Conservation (phyloP, 2,113 vertebrate genomes). For the Notothenia coriiceps region DNA sequence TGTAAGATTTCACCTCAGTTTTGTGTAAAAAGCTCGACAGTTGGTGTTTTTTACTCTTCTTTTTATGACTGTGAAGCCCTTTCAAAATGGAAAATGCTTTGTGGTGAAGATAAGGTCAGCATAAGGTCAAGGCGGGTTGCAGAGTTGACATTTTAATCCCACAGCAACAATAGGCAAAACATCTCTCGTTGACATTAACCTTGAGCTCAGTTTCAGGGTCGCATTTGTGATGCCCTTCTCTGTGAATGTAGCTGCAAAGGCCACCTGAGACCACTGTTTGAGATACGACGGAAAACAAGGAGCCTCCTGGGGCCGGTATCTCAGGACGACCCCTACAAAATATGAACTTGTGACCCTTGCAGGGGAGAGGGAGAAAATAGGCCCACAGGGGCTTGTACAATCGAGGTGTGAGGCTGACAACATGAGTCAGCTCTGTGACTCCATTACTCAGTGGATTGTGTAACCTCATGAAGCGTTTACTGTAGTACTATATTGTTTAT, state of each 20-base stretch:
- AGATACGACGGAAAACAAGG: slow-evolving; percentile 29
- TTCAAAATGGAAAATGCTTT: slow-evolving; percentile 1
- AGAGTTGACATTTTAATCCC: slow-evolving; percentile 28
- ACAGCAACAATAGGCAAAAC: slow-evolving; percentile 26
- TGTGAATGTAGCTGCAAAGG: slow-evolving; percentile 34
- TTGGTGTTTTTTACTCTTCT: neutral
- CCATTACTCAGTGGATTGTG: slow-evolving; percentile 1
- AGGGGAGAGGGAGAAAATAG: slow-evolving; percentile 29
- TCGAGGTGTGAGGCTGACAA: slow-evolving; percentile 18
- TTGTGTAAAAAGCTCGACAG: neutral
- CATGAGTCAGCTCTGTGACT: slow-evolving; percentile 33
- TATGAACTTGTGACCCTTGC: slow-evolving; percentile 46
- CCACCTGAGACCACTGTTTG: slow-evolving; percentile 40
- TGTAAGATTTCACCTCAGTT: neutral
- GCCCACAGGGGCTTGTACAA: slow-evolving; percentile 25
- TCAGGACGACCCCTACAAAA: slow-evolving; percentile 32
- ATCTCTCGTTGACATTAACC: slow-evolving; percentile 48
- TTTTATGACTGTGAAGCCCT: neutral
- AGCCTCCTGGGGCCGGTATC: slow-evolving; percentile 22
- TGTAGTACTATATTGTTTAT: no score
- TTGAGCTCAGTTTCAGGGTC: slow-evolving; percentile 49
- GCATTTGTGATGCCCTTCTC: neutral
- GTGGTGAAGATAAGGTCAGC: slow-evolving; percentile 20
- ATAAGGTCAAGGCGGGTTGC: slow-evolving; percentile 8
- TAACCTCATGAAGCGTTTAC: neutral